phyloP scores from a whole-genome alignment of 2,113 vertebrate genomes.

The Tympanuchus pallidicinctus region DNA sequence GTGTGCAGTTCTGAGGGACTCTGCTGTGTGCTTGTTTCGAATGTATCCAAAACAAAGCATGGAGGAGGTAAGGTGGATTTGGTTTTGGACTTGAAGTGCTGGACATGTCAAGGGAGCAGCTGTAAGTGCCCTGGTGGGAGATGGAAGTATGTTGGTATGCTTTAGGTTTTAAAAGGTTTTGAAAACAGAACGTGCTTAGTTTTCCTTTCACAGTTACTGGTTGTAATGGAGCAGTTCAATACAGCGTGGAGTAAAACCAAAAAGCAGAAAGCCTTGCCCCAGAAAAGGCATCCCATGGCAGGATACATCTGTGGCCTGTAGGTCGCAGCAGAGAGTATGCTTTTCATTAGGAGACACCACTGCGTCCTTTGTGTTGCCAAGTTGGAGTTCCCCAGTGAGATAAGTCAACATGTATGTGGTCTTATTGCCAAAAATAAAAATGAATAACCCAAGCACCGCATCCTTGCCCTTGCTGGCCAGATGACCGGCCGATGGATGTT shows the following conservation, averaged over 20 bases:
- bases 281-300: neutral
- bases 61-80: neutral
- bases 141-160: neutral
- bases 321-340: slow-evolving; percentile 63
- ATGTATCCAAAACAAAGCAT: neutral
- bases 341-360: neutral
- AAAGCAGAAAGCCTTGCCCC: neutral
- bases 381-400: neutral
- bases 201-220: neutral
- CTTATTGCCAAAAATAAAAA: rapidly evolving
- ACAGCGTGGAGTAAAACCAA: neutral
- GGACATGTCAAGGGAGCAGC: neutral
- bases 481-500: neutral
- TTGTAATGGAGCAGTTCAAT: neutral
- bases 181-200: neutral
- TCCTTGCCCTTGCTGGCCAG: neutral
- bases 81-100: neutral
- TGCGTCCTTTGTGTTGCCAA: slow-evolving; percentile 10
- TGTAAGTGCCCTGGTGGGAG: neutral
- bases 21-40: neutral
- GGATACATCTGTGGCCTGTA: slow-evolving; percentile 27
- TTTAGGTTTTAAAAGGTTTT: neutral
- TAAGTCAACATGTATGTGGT: neutral
- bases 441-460: neutral
- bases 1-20: rapidly evolving